These are phyloP conservation scores for Argyresthia goedartella DNA, from an alignment of 2,888 invertebrate genomes.

Conservation along the genomic window DNA sequence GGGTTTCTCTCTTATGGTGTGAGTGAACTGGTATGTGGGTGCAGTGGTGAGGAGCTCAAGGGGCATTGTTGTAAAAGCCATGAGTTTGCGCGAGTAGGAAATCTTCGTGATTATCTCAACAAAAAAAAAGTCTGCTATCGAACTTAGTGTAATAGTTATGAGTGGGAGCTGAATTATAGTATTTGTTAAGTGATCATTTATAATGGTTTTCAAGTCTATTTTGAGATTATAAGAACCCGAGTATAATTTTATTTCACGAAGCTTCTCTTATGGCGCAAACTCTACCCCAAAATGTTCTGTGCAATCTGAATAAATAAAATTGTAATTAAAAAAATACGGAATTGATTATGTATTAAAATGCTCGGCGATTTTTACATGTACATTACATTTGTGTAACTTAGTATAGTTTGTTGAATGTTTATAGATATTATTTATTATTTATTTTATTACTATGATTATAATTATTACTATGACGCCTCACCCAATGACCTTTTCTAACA, in stretches of 20 bases:
- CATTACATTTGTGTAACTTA: slow-evolving; percentile 1
- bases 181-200: no score
- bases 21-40: not conserved
- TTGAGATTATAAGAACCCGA: no score
- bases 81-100: no score
- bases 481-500: slow-evolving; percentile 24
- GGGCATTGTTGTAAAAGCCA: not conserved
- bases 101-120: no score
- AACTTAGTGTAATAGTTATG: no score
- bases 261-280: no score
- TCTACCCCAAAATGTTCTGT: not conserved
- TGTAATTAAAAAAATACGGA: not conserved
- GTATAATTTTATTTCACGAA: no score
- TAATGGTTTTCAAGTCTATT: no score
- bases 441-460: slow-evolving; percentile 56
- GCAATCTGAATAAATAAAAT: not conserved
- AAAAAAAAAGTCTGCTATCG: no score
- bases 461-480: slow-evolving; percentile 18
- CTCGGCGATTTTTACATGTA: not conserved
- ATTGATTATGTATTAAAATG: no score
- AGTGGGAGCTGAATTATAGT: no score
- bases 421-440: slow-evolving; percentile 59
- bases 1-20: slow-evolving; percentile 1
- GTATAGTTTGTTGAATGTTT: slow-evolving; percentile 51
- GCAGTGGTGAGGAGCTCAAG: not conserved